Evolutionary conservation across 2,888 invertebrate genomes (phyloP), one percentile per base, ranked within the genome.

Genomic region (Epinotia demarniana): DNA sequence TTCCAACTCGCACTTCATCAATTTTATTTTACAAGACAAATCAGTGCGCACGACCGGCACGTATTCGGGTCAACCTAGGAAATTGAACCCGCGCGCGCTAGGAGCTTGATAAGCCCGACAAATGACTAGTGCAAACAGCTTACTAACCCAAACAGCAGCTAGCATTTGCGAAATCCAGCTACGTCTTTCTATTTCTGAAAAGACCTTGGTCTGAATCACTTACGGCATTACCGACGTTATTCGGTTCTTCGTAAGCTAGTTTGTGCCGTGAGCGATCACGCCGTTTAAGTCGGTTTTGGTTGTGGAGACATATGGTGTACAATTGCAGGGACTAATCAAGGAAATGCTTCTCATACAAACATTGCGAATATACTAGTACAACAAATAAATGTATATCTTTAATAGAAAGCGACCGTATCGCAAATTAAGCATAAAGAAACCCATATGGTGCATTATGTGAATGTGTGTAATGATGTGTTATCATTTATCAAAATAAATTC

Each of bases 61-160:
- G 69, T 72, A 77, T 76, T 74, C 75, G 72, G 76, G 78, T 77
- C 76, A 72, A 64, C 77, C 74, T 77, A 78, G 78, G 79, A 80
- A 80, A 81, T 82, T 81, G 78, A 80, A 80, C 84, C 79, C 79
- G 78, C 78, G 77, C 75, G 80, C 79, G 79, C 78, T 74, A 77
- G 81, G 82, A 82, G 85, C 83, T 81, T 81, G 82, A 84, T 86
- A 86, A 85, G 83, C 84, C 78, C 81, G 82, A 84, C 84, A 85
- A 87, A 87, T 86, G 83, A 84, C 84, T 84, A 85, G 82, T 81
- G 83, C 84, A 83, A 87, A 84, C 82, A 83, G 82, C 82, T 84
- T 83, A 84, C 84, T 71, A 71, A 66, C 23, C 49, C 63, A 75
- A 70, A 60, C 63, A 75, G 64, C 64, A 60, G 63, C 74, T 64